Conservation (phyloP, 2,888 invertebrate genomes). For the Orthonychiurus folsomi region DNA sequence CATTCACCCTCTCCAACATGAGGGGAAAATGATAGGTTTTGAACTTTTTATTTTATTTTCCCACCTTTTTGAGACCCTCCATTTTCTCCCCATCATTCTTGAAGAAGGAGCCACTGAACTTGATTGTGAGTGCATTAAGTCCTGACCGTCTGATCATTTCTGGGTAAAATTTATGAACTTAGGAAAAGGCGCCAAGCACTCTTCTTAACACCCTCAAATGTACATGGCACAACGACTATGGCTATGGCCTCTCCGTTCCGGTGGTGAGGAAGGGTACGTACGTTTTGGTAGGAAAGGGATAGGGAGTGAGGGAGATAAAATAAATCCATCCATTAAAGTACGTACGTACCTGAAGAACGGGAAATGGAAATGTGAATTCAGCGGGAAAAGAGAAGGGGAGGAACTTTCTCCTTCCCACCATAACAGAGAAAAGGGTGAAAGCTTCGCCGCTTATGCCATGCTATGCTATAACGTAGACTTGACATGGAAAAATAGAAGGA, state of each 20-base stretch:
- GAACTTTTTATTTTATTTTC: too few relatives aligned
- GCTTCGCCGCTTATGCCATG: neutral
- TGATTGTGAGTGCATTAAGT: neutral
- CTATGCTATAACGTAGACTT: neutral
- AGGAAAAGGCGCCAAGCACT: neutral
- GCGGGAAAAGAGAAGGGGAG: slow-evolving; percentile 1
- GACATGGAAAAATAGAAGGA: slow-evolving; percentile 1
- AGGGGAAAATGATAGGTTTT: too few relatives aligned
- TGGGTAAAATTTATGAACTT: neutral
- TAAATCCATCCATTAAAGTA: slow-evolving; percentile 29
- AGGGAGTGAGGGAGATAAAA: slow-evolving; percentile 20
- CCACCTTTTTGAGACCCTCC: too few relatives aligned
- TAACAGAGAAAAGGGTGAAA: neutral
- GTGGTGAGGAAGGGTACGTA: too few relatives aligned
- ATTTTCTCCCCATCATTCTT: too few relatives aligned
- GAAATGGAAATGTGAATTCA: slow-evolving; percentile 1
- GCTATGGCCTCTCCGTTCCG: too few relatives aligned
- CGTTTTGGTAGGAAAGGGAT: neutral
- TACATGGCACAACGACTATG: too few relatives aligned
- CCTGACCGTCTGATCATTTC: neutral
- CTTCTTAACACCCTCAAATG: neutral
- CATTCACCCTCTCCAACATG: too few relatives aligned
- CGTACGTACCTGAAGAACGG: slow-evolving; percentile 1
- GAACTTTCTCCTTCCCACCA: neutral
- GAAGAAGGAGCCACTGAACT: neutral